Conservation (phyloP, 1,140 invertebrate species). For the Stegodyphus dumicola region DNA sequence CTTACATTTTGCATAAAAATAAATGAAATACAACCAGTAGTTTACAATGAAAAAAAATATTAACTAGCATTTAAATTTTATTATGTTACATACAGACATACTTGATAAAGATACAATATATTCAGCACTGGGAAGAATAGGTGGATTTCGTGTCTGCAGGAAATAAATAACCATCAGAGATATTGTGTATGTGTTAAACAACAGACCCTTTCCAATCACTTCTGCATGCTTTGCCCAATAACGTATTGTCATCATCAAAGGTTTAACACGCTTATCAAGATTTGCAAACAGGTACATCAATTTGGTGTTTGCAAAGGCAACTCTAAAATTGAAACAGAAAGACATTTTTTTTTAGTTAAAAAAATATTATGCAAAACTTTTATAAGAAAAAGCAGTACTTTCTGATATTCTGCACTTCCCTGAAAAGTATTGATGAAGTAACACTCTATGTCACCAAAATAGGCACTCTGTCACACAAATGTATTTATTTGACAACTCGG, state of each 20-base stretch:
- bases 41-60: too few relatives aligned
- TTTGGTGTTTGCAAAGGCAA: constrained; percentile 39
- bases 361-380: too few relatives aligned
- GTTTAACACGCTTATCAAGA: constrained; percentile 45
- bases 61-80: too few relatives aligned
- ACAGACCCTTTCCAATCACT: constrained; percentile 32
- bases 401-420: too few relatives aligned
- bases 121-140: constrained; percentile 43
- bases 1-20: too few relatives aligned
- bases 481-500: too few relatives aligned
- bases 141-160: constrained; percentile 44
- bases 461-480: too few relatives aligned
- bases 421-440: too few relatives aligned
- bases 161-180: constrained; percentile 38
- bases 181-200: constrained; percentile 53
- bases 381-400: too few relatives aligned
- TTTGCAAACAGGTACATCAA: constrained; percentile 21
- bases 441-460: too few relatives aligned
- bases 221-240: constrained; percentile 53
- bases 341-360: too few relatives aligned
- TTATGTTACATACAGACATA: not conserved
- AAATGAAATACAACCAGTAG: too few relatives aligned
- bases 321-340: constrained; percentile 1
- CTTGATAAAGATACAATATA: constrained; percentile 27
- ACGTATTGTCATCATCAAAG: constrained; percentile 45